Evolutionary conservation across 2,113 vertebrate species (phyloP).

Genomic region (Pyrgilauda ruficollis): DNA sequence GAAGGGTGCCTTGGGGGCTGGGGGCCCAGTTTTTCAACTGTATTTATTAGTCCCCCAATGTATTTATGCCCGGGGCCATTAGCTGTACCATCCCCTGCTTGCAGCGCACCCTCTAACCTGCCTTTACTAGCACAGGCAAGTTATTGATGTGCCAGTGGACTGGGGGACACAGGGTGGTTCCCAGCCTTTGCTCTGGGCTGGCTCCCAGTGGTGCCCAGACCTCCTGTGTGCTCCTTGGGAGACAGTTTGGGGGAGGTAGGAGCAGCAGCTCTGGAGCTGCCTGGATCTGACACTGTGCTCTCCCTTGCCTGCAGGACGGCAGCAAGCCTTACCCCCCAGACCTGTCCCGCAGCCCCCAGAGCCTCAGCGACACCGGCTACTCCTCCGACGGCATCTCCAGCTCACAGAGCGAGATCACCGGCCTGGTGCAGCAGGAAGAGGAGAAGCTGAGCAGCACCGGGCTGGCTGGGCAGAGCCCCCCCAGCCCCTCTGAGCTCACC

Average conservation of each 20-base stretch:
- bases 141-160: neutral
- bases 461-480: conserved; percentile 77
- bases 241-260: fast-evolving
- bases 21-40: neutral
- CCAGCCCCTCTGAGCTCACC: conserved; percentile 89
- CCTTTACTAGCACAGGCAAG: neutral
- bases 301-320: conserved; percentile 76
- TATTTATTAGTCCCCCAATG: neutral
- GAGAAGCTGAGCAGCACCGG: conserved; percentile 87
- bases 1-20: neutral
- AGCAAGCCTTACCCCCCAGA: conserved; percentile 92
- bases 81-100: neutral
- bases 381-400: conserved; percentile 96
- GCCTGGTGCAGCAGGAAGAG: conserved; percentile 88
- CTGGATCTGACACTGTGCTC: neutral
- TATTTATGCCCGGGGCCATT: neutral
- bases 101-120: neutral
- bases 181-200: neutral
- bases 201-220: neutral
- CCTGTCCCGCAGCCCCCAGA: conserved; percentile 89
- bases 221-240: neutral
- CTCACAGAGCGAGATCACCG: conserved; percentile 93
- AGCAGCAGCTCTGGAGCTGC: neutral
- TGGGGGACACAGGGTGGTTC: fast-evolving
- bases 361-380: conserved; percentile 96